These are phyloP conservation scores for Crocodylus rhombifer DNA, from an alignment of 2,797 vertebrate species.

Conservation along the genomic window DNA sequence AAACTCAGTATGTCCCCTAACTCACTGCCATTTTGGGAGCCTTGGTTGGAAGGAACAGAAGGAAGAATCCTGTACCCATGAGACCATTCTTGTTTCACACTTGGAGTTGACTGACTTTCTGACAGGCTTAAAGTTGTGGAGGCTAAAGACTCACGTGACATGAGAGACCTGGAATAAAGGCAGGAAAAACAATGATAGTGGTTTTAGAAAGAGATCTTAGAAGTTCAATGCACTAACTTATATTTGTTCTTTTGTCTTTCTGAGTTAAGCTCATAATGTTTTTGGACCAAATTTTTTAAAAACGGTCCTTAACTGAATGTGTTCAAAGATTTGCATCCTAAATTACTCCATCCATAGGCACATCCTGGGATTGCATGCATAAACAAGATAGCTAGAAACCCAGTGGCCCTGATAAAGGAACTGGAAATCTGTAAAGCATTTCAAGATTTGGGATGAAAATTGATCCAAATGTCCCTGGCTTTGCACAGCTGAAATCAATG, in stretches of 20 bases:
- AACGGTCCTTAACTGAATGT: neutral
- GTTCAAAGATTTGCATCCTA: neutral
- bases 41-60: slow-evolving; percentile 80
- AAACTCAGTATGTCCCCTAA: slow-evolving; percentile 82
- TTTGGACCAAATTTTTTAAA: neutral
- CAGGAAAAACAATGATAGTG: slow-evolving; percentile 17
- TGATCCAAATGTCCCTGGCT: neutral
- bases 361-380: neutral
- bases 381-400: neutral
- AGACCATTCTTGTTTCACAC: slow-evolving; percentile 90
- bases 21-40: slow-evolving; percentile 82
- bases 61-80: slow-evolving; percentile 88
- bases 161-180: slow-evolving; percentile 86
- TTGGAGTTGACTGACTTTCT: slow-evolving; percentile 89
- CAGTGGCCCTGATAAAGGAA: neutral
- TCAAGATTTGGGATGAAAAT: neutral
- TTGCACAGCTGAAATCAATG: neutral
- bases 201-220: slow-evolving; percentile 47
- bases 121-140: slow-evolving; percentile 90
- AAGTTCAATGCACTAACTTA: neutral
- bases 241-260: neutral
- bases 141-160: slow-evolving; percentile 89
- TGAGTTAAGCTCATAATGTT: neutral
- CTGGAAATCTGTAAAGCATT: neutral
- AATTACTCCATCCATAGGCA: neutral